Evolutionary conservation across 2,888 invertebrate genomes (phyloP).

Genomic region (Cryptocephalus moraei): DNA sequence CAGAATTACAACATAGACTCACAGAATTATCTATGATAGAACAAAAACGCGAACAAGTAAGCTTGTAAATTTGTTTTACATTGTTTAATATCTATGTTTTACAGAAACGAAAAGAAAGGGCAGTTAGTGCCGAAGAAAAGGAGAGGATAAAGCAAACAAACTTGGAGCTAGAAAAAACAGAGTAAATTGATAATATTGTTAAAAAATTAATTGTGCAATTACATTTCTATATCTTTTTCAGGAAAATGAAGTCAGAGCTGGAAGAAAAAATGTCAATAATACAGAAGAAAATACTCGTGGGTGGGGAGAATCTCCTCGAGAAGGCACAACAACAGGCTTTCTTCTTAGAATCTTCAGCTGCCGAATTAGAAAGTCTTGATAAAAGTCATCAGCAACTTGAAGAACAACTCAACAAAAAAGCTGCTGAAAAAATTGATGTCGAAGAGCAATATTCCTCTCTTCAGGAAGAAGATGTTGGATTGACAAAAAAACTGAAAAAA

Average conservation of each 20-base stretch:
- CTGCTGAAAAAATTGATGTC: conserved; percentile 85
- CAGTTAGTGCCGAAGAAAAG: conserved; percentile 16
- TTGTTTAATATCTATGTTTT: conserved; percentile 47
- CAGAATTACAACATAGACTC: conserved; percentile 57
- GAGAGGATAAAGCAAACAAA: conserved; percentile 31
- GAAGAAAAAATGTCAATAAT: conserved; percentile 78
- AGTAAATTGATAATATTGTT: conserved; percentile 21
- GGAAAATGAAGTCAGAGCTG: conserved; percentile 69
- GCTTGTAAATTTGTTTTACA: neutral
- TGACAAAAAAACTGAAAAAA: conserved; percentile 85
- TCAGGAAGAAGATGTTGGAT: conserved; percentile 90
- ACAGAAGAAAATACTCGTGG: conserved; percentile 92
- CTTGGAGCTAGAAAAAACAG: conserved; percentile 33
- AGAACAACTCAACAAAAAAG: conserved; percentile 76
- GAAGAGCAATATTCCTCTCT: conserved; percentile 90
- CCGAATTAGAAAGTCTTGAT: conserved; percentile 68
- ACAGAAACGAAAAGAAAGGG: conserved; percentile 21
- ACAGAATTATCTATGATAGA: conserved; percentile 26
- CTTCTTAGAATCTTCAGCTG: conserved; percentile 77
- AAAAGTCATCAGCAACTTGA: conserved; percentile 72
- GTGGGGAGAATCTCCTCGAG: conserved; percentile 95
- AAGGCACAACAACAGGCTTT: conserved; percentile 91
- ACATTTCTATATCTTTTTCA: conserved; percentile 19
- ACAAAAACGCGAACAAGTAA: conserved; percentile 22
- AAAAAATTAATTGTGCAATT: conserved; percentile 5